These are phyloP conservation scores for Zonitis immaculata DNA, from an alignment of 2,888 invertebrate genomes.

Conservation along the genomic window DNA sequence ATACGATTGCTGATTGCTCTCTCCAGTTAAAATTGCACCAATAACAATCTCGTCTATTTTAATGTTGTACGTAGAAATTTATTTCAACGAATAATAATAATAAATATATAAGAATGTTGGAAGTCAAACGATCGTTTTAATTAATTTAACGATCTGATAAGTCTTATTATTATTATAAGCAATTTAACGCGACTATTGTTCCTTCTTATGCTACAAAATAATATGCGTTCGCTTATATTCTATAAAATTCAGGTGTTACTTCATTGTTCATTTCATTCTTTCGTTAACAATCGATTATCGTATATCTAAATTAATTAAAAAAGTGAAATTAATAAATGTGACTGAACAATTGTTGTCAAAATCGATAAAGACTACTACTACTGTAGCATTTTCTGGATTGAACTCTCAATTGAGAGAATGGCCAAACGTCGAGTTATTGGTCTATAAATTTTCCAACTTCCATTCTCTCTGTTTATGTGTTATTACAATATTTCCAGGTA, in stretches of 20 bases:
- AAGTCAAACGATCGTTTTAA: constrained; percentile 30
- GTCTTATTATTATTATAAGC: constrained; percentile 23
- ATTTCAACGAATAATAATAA: constrained; percentile 24
- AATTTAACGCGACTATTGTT: too few species aligned
- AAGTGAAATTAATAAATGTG: too few species aligned
- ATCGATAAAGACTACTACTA: not conserved
- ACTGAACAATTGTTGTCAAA: not conserved
- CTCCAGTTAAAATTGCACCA: constrained; percentile 37
- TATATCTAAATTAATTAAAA: too few species aligned
- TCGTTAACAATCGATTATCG: too few species aligned
- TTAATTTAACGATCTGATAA: constrained; percentile 31
- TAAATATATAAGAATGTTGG: constrained; percentile 25
- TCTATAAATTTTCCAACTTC: constrained; percentile 23
- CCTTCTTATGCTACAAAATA: too few species aligned
- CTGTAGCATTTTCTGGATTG: not conserved
- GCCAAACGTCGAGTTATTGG: constrained; percentile 23
- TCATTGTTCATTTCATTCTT: too few species aligned
- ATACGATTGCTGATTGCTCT: constrained; percentile 41
- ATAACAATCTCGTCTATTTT: constrained; percentile 41
- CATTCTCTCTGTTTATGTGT: constrained; percentile 22
- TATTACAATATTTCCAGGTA: constrained; percentile 27
- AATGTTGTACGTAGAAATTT: constrained; percentile 36
- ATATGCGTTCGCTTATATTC: too few species aligned
- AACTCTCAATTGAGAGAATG: constrained; percentile 11
- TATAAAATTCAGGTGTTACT: too few species aligned